Percentiles rank a stretch among this genome's conserved stretches.
These are phyloP conservation scores for Bubo blakistoni DNA, from an alignment of 2,113 vertebrate genomes.

Conservation along the genomic window DNA sequence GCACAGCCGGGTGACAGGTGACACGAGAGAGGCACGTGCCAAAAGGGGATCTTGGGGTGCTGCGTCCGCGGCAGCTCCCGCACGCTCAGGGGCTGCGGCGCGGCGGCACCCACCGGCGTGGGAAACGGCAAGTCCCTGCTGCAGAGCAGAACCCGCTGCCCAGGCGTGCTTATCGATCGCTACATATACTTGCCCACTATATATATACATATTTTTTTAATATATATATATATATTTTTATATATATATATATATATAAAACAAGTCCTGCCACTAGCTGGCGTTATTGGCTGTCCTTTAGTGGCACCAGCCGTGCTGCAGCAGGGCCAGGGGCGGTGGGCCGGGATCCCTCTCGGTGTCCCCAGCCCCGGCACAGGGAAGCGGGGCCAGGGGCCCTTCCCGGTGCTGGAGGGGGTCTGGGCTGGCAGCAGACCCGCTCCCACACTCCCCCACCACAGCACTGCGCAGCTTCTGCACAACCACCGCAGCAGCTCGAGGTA, in stretches of 20 bases:
- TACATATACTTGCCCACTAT: accelerated
- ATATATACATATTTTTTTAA: accelerated
- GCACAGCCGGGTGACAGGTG: neutral
- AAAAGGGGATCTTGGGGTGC: neutral
- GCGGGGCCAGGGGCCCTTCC: accelerated
- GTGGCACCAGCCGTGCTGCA: neutral
- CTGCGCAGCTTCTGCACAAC: accelerated
- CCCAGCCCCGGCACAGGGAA: neutral
- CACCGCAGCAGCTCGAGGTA: neutral
- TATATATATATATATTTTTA: accelerated
- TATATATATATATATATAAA: neutral
- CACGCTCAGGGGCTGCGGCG: no score
- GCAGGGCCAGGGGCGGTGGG: neutral
- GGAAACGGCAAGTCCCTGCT: neutral
- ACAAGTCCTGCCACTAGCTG: conserved; percentile 37
- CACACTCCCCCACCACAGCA: neutral
- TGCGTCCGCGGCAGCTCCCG: accelerated
- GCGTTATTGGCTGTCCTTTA: conserved; percentile 29
- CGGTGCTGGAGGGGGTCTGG: neutral
- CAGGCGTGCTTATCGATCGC: neutral
- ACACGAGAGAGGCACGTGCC: accelerated
- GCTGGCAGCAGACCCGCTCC: neutral
- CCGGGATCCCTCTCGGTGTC: neutral
- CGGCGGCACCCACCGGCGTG: no score
- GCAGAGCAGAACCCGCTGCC: neutral